Evolutionary conservation across 1,140 invertebrate genomes (phyloP).

Genomic region (Tetranychus cinnabarinus): DNA sequence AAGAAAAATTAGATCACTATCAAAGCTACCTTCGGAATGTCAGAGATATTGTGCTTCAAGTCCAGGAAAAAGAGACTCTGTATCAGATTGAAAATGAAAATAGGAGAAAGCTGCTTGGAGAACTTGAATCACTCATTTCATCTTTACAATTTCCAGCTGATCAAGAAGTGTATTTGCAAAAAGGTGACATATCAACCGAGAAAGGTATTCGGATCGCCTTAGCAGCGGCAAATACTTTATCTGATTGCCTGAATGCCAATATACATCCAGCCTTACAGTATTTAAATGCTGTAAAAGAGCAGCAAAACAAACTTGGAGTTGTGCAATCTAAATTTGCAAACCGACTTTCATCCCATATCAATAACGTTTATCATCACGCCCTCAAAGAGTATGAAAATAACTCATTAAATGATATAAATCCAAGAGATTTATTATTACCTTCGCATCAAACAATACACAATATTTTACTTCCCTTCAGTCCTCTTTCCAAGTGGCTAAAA

Average conservation of each 20-base stretch:
- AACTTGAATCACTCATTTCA: slow-evolving; percentile 50
- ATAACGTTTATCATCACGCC: slow-evolving; percentile 78
- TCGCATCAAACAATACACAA: slow-evolving; percentile 51
- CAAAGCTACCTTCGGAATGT: slow-evolving; percentile 32
- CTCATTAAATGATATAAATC: slow-evolving; percentile 21
- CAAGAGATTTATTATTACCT: slow-evolving; percentile 41
- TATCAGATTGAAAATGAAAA: slow-evolving; percentile 66
- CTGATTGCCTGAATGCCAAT: slow-evolving; percentile 46
- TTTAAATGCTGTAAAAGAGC: slow-evolving; percentile 60
- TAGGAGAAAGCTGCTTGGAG: slow-evolving; percentile 46
- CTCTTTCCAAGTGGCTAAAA: slow-evolving; percentile 72
- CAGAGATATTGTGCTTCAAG: slow-evolving; percentile 58
- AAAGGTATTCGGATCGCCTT: slow-evolving; percentile 49
- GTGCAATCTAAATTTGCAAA: slow-evolving; percentile 58
- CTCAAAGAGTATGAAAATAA: slow-evolving; percentile 41
- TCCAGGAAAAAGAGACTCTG: slow-evolving; percentile 71
- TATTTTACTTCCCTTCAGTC: slow-evolving; percentile 55
- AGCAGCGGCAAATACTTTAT: slow-evolving; percentile 48
- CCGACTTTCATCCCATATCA: slow-evolving; percentile 57
- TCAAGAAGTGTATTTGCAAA: slow-evolving; percentile 40
- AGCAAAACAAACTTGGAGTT: slow-evolving; percentile 58
- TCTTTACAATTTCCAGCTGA: slow-evolving; percentile 46
- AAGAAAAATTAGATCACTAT: slow-evolving; percentile 8
- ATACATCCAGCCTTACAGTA: slow-evolving; percentile 30
- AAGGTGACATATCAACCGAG: slow-evolving; percentile 45